phyloP scores from a whole-genome alignment of 2,113 vertebrate genomes.

The Nothobranchius furzeri region DNA sequence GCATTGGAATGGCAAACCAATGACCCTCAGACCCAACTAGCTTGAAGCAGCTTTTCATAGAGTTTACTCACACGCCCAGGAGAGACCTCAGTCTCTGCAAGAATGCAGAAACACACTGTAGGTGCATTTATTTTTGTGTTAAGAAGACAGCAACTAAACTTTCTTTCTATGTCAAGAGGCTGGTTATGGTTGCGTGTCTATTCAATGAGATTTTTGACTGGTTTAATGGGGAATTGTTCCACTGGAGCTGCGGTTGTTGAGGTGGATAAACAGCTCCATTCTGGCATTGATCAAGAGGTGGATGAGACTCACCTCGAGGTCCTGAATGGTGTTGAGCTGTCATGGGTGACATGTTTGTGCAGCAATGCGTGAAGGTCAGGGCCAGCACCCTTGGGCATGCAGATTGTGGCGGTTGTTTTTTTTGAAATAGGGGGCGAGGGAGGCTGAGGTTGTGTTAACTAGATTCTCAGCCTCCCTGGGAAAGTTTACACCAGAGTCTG shows the following conservation, averaged over 20 bases:
- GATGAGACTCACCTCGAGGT: neutral
- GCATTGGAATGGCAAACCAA: conserved; percentile 51
- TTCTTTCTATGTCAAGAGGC: conserved; percentile 22
- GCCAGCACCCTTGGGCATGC: neutral
- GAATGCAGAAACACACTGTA: conserved; percentile 31
- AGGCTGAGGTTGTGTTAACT: no score
- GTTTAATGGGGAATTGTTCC: neutral
- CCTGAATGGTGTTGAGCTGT: neutral
- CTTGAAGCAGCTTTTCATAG: conserved; percentile 52
- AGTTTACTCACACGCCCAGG: conserved; percentile 56
- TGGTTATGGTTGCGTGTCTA: neutral
- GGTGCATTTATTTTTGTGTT: conserved; percentile 42
- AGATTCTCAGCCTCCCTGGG: neutral
- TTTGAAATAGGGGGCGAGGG: neutral
- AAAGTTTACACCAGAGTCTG: neutral
- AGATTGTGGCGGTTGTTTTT: neutral
- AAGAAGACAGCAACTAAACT: conserved; percentile 29
- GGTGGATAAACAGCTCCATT: neutral
- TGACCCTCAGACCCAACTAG: conserved; percentile 49
- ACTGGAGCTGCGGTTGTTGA: neutral
- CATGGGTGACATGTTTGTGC: neutral
- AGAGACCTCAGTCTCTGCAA: conserved; percentile 39
- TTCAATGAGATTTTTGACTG: conserved; percentile 11
- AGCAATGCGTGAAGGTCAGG: neutral
- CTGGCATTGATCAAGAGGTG: neutral